Evolutionary conservation across 2,113 vertebrate genomes (phyloP).

Genomic region (Xiphorhynchus elegans): DNA sequence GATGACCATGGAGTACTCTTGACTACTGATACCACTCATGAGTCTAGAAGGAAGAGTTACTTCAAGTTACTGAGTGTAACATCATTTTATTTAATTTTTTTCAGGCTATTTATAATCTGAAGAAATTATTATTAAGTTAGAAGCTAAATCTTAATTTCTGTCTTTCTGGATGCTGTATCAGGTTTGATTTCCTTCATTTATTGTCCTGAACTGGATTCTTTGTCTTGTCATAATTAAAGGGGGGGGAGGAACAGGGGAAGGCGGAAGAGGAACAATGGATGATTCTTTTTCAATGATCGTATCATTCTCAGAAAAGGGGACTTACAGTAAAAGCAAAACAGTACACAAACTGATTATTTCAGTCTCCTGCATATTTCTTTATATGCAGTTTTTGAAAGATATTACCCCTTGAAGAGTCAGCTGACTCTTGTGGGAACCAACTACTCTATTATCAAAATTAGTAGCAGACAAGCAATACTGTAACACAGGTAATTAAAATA

Average conservation of each 20-base stretch:
- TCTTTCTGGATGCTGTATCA: neutral
- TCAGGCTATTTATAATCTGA: neutral
- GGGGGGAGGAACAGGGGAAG: too few relatives aligned
- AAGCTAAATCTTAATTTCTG: neutral
- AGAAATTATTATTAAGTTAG: neutral
- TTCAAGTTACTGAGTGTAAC: neutral
- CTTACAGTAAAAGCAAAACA: neutral
- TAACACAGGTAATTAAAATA: slow-evolving; percentile 27
- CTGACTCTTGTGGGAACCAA: neutral
- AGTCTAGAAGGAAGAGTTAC: neutral
- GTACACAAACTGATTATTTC: neutral
- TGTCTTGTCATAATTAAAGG: neutral
- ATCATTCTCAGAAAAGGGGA: neutral
- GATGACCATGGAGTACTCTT: neutral
- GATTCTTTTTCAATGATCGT: neutral
- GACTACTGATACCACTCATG: neutral
- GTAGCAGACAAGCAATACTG: neutral
- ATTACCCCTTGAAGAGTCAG: neutral
- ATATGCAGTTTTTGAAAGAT: neutral
- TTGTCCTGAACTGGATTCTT: neutral
- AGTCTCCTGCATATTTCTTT: neutral
- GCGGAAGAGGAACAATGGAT: neutral
- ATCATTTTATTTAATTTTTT: neutral
- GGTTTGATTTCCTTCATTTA: neutral
- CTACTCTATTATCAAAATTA: neutral